Conservation (phyloP, 2,113 vertebrate species). For the Pterophyllum scalare region DNA sequence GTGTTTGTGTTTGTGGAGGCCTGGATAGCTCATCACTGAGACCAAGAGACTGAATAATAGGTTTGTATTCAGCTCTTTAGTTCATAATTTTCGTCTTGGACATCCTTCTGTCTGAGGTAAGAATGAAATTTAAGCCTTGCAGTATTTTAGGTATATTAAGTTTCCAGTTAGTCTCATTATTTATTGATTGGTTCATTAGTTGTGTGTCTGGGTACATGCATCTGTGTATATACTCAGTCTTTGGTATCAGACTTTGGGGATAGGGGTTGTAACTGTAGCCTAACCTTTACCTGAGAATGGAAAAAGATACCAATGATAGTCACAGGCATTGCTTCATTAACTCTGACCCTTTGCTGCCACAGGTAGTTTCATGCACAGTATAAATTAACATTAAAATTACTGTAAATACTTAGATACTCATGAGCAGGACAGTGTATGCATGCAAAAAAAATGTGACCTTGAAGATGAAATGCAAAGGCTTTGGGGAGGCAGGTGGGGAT, state of each 20-base stretch:
- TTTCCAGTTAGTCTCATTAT: slow-evolving; percentile 33
- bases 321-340: neutral
- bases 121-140: slow-evolving; percentile 2
- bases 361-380: neutral
- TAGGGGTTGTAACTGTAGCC: slow-evolving; percentile 56
- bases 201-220: neutral
- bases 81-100: slow-evolving; percentile 4
- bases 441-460: neutral
- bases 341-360: neutral
- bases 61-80: neutral
- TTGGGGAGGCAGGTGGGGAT: neutral
- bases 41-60: neutral
- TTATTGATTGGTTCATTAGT: slow-evolving; percentile 46
- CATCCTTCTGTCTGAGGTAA: slow-evolving; percentile 42
- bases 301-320: slow-evolving; percentile 35
- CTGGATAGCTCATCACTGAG: neutral
- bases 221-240: slow-evolving; percentile 6
- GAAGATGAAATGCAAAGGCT: neutral
- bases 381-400: neutral
- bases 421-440: neutral
- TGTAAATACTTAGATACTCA: neutral
- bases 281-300: slow-evolving; percentile 29
- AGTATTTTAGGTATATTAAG: slow-evolving; percentile 11
- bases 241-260: slow-evolving; percentile 32
- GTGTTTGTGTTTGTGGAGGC: neutral